These are phyloP conservation scores for Pristionchus exspectatus DNA, from an alignment of 2,888 invertebrate genomes.

Conservation along the genomic window DNA sequence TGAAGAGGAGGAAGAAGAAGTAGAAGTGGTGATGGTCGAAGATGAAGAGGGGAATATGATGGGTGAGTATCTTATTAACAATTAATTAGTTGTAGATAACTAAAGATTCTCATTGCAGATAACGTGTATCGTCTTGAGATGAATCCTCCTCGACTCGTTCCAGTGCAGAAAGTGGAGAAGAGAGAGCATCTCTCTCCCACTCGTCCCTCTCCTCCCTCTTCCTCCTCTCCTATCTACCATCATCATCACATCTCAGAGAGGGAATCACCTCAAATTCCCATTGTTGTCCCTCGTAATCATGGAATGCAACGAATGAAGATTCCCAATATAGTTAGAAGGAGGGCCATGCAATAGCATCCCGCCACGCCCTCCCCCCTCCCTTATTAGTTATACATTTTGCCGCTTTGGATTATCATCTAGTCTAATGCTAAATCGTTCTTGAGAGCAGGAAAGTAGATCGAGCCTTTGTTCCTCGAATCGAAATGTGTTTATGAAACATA, in stretches of 20 bases:
- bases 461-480: neutral
- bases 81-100: neutral
- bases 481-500: conserved; percentile 10
- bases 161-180: neutral
- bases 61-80: neutral
- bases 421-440: neutral
- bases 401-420: neutral
- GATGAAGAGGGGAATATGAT: neutral
- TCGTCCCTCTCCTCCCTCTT: neutral
- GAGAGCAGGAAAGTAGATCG: neutral
- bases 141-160: conserved; percentile 13
- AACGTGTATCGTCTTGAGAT: neutral
- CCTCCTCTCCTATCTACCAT: neutral
- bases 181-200: neutral
- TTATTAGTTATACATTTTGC: neutral
- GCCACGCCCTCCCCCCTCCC: neutral
- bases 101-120: neutral
- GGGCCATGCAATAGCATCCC: neutral
- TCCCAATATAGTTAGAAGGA: neutral
- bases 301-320: neutral
- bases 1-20: neutral
- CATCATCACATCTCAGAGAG: neutral
- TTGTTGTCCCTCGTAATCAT: neutral
- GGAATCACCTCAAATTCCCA: neutral
- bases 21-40: neutral